phyloP scores from a whole-genome alignment of 2,888 invertebrate genomes.

The Nomada lathburiana region DNA sequence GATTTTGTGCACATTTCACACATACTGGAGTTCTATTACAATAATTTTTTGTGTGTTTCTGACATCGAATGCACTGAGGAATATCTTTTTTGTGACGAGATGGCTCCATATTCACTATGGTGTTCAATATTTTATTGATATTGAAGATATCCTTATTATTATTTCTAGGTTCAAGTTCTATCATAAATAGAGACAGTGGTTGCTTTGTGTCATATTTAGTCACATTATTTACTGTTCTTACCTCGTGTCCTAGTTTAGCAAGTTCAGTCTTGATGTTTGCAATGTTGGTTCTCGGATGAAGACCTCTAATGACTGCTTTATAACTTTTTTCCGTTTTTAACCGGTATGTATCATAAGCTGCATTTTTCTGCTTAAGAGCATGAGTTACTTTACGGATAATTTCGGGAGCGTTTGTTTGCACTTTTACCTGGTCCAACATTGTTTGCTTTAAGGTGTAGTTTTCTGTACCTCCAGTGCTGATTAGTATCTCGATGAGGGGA shows the following conservation, averaged over 20 bases:
- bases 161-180: slow-evolving; percentile 6
- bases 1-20: not conserved
- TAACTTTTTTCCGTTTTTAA: slow-evolving; percentile 22
- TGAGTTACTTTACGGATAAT: not conserved
- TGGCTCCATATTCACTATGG: slow-evolving; percentile 2
- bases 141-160: slow-evolving; percentile 6
- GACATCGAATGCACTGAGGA: not conserved
- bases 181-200: slow-evolving; percentile 4
- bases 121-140: not conserved
- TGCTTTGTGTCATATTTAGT: not conserved
- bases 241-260: not conserved
- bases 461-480: not conserved
- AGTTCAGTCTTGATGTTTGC: slow-evolving; percentile 1
- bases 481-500: not conserved
- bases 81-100: not conserved
- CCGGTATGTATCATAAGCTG: slow-evolving; percentile 14
- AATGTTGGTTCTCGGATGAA: slow-evolving; percentile 1
- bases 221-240: slow-evolving; percentile 10
- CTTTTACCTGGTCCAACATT: not conserved
- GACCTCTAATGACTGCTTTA: not conserved
- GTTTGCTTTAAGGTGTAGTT: slow-evolving; percentile 8
- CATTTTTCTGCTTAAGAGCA: slow-evolving; percentile 8
- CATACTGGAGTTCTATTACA: not conserved
- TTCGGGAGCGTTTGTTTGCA: not conserved
- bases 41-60: slow-evolving; percentile 6